Percentiles rank a stretch among this genome's conserved stretches.
These are phyloP conservation scores for Belonocnema kinseyi DNA, from an alignment of 1,140 invertebrate genomes.

Conservation along the genomic window DNA sequence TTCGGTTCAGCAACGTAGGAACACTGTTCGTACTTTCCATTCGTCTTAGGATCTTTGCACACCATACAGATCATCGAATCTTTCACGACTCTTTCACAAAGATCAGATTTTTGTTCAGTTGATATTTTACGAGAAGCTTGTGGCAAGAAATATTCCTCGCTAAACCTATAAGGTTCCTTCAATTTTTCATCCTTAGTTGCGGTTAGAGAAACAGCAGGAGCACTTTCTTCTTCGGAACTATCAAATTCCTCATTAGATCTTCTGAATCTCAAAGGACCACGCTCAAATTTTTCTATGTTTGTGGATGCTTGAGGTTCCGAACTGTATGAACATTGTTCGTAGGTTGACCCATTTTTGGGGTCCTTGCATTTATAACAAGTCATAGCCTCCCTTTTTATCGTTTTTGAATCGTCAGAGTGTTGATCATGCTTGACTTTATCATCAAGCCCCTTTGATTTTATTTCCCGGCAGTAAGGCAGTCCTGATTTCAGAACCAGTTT, in stretches of 20 bases:
- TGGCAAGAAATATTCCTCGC: constrained; percentile 63
- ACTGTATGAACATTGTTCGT: constrained; percentile 74
- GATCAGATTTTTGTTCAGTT: constrained; percentile 59
- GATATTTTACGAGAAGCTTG: constrained; percentile 47
- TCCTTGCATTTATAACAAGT: constrained; percentile 77
- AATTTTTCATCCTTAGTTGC: background rate
- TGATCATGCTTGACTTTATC: background rate
- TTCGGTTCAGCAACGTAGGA: constrained; percentile 80
- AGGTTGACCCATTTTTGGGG: constrained; percentile 69
- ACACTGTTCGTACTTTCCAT: constrained; percentile 84
- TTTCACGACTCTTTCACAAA: constrained; percentile 79
- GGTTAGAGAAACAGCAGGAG: background rate
- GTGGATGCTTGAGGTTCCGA: constrained; percentile 67
- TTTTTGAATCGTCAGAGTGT: background rate
- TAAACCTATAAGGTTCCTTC: constrained; percentile 54
- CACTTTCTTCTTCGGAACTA: constrained; percentile 7
- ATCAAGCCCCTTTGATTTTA: constrained; percentile 38
- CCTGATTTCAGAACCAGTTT: constrained; percentile 52
- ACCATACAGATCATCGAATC: constrained; percentile 83
- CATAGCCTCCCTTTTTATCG: constrained; percentile 63
- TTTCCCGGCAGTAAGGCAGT: constrained; percentile 56
- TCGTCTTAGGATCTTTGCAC: constrained; percentile 82
- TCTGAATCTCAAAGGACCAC: constrained; percentile 5
- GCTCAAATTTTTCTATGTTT: constrained; percentile 10
- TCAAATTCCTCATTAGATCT: constrained; percentile 27